These are phyloP conservation scores for Pseudopipra pipra DNA, from an alignment of 2,113 vertebrate species.

Conservation along the genomic window DNA sequence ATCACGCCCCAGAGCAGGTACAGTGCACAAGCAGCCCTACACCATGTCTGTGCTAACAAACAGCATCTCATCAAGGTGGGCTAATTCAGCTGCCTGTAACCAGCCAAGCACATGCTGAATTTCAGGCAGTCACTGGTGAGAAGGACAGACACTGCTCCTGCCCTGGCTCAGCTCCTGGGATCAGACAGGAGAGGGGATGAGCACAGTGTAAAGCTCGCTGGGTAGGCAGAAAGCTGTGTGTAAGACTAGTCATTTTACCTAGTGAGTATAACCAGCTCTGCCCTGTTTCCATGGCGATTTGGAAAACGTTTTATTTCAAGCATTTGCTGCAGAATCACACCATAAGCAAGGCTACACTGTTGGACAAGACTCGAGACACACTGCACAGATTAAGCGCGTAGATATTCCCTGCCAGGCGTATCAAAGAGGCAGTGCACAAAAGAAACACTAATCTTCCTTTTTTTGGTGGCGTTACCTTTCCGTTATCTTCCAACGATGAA, in stretches of 20 bases:
- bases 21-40: neutral
- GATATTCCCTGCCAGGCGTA: neutral
- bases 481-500: constrained; percentile 87
- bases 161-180: neutral
- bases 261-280: constrained; percentile 4
- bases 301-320: neutral
- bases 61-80: neutral
- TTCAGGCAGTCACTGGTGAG: neutral
- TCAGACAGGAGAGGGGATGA: neutral
- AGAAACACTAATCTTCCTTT: neutral
- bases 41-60: fast-evolving
- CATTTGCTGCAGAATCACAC: constrained; percentile 31
- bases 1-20: fast-evolving
- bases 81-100: too few species aligned
- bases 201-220: fast-evolving
- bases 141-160: neutral
- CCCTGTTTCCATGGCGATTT: constrained; percentile 35
- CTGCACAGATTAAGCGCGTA: neutral
- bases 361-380: constrained; percentile 10
- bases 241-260: neutral
- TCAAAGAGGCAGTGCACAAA: neutral
- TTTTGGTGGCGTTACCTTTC: constrained; percentile 79
- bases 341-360: neutral
- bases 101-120: fast-evolving
- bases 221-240: neutral